These are phyloP conservation scores for Pyrrhosoma nymphula DNA, from an alignment of 2,888 invertebrate genomes.

Conservation along the genomic window DNA sequence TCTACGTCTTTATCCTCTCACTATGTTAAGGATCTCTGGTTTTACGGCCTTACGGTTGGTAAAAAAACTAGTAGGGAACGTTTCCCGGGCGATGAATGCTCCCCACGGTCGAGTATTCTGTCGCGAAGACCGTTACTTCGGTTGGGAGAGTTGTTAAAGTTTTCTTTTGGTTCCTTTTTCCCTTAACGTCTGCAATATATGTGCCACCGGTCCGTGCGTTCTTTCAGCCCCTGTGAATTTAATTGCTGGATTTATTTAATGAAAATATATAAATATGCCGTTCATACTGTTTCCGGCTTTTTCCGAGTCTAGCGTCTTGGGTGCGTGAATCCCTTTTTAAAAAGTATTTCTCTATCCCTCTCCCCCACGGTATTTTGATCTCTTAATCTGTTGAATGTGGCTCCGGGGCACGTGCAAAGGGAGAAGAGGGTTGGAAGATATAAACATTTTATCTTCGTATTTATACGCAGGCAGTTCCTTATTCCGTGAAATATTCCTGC, in stretches of 20 bases:
- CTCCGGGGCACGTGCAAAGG: not conserved
- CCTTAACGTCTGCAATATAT: no score
- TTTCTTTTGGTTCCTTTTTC: not conserved
- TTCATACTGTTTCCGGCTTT: not conserved
- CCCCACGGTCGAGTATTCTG: not conserved
- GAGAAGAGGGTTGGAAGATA: not conserved
- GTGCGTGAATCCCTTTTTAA: not conserved
- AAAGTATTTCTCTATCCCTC: not conserved
- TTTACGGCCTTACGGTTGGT: not conserved
- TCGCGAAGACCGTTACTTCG: not conserved
- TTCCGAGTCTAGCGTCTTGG: not conserved
- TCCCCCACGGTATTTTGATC: not conserved
- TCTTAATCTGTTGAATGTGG: slow-evolving; percentile 36
- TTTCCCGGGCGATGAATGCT: not conserved
- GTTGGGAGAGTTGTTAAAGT: not conserved
- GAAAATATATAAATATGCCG: not conserved
- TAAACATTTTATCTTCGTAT: slow-evolving; percentile 26
- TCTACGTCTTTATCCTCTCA: not conserved
- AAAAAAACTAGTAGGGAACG: not conserved
- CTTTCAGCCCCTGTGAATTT: not conserved
- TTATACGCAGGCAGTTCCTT: slow-evolving; percentile 20
- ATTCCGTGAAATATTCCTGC: not conserved
- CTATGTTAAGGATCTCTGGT: not conserved
- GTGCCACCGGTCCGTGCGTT: not conserved
- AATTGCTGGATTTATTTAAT: not conserved